phyloP scores from a whole-genome alignment of 2,113 vertebrate genomes.

The Bujurquina vittata region DNA sequence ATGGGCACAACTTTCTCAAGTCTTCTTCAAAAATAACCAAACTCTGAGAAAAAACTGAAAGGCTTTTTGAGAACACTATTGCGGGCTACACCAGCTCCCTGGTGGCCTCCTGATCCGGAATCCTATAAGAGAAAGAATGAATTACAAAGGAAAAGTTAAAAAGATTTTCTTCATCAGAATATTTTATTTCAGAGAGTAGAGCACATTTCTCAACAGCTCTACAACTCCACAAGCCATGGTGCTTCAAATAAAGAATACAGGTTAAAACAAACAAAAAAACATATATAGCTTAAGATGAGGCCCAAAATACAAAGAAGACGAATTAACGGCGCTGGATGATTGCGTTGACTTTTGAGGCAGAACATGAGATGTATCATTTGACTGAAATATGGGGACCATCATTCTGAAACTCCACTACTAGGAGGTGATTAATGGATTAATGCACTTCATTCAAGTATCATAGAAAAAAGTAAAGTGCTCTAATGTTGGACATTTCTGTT shows the following conservation, averaged over 20 bases:
- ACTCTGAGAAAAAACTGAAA: slow-evolving; percentile 42
- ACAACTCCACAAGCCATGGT: neutral
- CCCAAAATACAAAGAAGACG: neutral
- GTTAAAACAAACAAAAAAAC: neutral
- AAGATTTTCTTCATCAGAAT: slow-evolving; percentile 15
- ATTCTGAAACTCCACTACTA: neutral
- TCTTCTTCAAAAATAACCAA: slow-evolving; percentile 55
- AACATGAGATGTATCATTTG: neutral
- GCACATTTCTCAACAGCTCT: neutral
- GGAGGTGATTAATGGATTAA: slow-evolving; percentile 2
- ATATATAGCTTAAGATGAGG: neutral
- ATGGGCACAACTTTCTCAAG: slow-evolving; percentile 51
- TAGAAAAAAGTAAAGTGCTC: neutral
- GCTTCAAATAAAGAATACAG: neutral
- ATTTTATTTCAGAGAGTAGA: slow-evolving; percentile 14
- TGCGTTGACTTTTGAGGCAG: slow-evolving; percentile 6
- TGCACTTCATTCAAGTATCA: neutral
- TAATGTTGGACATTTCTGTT: neutral
- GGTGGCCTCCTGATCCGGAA: slow-evolving; percentile 38
- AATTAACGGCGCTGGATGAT: neutral
- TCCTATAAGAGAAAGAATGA: slow-evolving; percentile 37
- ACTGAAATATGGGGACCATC: neutral
- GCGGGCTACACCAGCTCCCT: slow-evolving; percentile 46
- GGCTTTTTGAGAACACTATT: slow-evolving; percentile 48
- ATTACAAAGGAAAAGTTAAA: slow-evolving; percentile 40